These are phyloP conservation scores for Passer domesticus DNA, from an alignment of 2,113 vertebrate species.

Conservation along the genomic window DNA sequence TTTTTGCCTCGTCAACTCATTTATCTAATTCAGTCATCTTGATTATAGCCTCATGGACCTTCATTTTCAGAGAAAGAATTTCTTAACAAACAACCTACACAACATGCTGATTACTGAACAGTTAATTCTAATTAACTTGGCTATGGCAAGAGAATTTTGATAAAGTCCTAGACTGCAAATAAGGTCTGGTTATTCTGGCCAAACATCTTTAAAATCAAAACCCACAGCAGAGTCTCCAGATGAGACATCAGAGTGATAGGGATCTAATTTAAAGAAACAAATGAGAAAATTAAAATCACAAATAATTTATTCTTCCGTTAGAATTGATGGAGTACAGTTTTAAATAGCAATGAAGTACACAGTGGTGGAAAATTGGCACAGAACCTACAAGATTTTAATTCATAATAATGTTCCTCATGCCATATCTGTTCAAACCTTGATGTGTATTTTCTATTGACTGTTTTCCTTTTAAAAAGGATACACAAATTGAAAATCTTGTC, in stretches of 20 bases:
- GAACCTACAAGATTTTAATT: slow-evolving; percentile 73
- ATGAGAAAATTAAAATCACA: slow-evolving; percentile 85
- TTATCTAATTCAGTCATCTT: slow-evolving; percentile 87
- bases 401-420: slow-evolving; percentile 65
- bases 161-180: slow-evolving; percentile 77
- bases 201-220: slow-evolving; percentile 69
- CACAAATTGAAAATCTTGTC: slow-evolving; percentile 36
- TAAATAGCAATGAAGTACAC: slow-evolving; percentile 91
- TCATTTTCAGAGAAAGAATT: slow-evolving; percentile 77
- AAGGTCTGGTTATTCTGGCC: slow-evolving; percentile 62
- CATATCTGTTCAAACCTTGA: slow-evolving; percentile 60
- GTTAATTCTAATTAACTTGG: slow-evolving; percentile 86
- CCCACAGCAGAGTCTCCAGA: slow-evolving; percentile 71
- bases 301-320: slow-evolving; percentile 89
- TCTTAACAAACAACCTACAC: slow-evolving; percentile 80
- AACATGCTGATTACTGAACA: slow-evolving; percentile 82
- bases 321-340: slow-evolving; percentile 89
- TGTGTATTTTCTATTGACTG: slow-evolving; percentile 46
- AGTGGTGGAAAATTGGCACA: slow-evolving; percentile 81
- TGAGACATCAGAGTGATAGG: slow-evolving; percentile 69
- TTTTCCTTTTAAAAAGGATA: slow-evolving; percentile 52
- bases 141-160: slow-evolving; percentile 81
- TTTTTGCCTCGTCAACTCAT: slow-evolving; percentile 80
- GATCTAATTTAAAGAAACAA: slow-evolving; percentile 80
- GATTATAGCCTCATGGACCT: slow-evolving; percentile 80